Evolutionary conservation across 2,797 vertebrate genomes (phyloP).

Genomic region (Myotis vivesi): DNA sequence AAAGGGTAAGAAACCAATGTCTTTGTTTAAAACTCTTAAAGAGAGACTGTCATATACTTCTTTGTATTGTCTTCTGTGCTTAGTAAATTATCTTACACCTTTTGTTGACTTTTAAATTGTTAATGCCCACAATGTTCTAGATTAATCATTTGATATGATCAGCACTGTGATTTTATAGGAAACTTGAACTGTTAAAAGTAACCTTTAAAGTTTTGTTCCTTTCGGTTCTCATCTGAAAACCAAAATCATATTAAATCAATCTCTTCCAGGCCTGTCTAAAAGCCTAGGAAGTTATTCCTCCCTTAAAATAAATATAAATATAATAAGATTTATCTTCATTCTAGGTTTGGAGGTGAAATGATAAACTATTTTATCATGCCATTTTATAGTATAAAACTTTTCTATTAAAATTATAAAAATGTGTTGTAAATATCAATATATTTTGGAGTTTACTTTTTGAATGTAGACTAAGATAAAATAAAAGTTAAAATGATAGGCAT

Average conservation of each 20-base stretch:
- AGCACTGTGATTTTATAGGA: conserved; percentile 3
- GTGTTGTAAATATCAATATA: not conserved
- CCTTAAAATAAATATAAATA: not conserved
- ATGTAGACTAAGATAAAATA: not conserved
- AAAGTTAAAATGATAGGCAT: not conserved
- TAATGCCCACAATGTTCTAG: not conserved
- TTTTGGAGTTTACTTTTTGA: not conserved
- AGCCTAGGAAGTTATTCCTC: not conserved
- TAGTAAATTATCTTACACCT: not conserved
- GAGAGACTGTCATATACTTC: not conserved
- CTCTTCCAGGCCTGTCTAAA: not conserved
- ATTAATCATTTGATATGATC: not conserved
- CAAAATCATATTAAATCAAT: conserved; percentile 12
- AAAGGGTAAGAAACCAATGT: not conserved
- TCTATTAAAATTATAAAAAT: not conserved
- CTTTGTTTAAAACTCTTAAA: conserved; percentile 19
- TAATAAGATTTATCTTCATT: not conserved
- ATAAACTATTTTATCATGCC: not conserved
- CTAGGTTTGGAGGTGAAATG: not conserved
- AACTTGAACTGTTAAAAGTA: not conserved
- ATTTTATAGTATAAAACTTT: conserved; percentile 25
- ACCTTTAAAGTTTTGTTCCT: not conserved
- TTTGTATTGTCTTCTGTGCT: not conserved
- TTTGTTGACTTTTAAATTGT: conserved; percentile 1
- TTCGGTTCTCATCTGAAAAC: conserved; percentile 21